Conservation (phyloP, 2,797 vertebrate genomes). For the Acestrorhynchus altus region DNA sequence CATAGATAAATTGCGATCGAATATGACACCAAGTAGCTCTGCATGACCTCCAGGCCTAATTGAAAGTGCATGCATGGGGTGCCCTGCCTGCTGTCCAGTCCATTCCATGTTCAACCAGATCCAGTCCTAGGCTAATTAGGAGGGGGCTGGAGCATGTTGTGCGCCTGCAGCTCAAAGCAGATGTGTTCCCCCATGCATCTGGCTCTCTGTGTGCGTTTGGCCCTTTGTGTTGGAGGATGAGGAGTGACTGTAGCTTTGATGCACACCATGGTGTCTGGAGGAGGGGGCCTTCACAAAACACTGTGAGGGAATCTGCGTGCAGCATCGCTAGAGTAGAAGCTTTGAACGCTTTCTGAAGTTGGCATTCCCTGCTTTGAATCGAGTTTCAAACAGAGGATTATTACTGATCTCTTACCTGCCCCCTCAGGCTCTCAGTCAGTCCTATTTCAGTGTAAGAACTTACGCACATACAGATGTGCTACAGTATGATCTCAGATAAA, state of each 20-base stretch:
- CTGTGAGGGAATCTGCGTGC: conserved; percentile 22
- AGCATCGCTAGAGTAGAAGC: conserved; percentile 5
- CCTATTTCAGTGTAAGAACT: conserved; percentile 5
- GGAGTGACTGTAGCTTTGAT: conserved; percentile 27
- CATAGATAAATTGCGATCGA: conserved; percentile 35
- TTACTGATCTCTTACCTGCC: conserved; percentile 21
- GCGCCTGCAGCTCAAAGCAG: conserved; percentile 44
- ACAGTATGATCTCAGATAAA: neutral
- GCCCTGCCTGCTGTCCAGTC: neutral
- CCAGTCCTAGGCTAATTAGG: conserved; percentile 34
- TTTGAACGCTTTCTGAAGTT: conserved; percentile 17
- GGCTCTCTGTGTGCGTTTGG: conserved; percentile 34
- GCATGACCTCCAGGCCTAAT: conserved; percentile 14
- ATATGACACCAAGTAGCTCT: conserved; percentile 17
- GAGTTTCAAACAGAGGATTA: conserved; percentile 26
- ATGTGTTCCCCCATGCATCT: conserved; percentile 49
- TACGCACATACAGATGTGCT: neutral
- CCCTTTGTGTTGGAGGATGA: conserved; percentile 27
- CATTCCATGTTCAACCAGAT: conserved; percentile 14
- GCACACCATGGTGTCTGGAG: neutral
- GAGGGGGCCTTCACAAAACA: neutral
- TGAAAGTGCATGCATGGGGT: conserved; percentile 21
- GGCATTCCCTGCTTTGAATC: conserved; percentile 27
- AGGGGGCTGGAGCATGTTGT: conserved; percentile 26
- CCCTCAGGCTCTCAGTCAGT: conserved; percentile 4